Conservation (phyloP, 1,140 invertebrate species). For the Aphelinus atriplicis region DNA sequence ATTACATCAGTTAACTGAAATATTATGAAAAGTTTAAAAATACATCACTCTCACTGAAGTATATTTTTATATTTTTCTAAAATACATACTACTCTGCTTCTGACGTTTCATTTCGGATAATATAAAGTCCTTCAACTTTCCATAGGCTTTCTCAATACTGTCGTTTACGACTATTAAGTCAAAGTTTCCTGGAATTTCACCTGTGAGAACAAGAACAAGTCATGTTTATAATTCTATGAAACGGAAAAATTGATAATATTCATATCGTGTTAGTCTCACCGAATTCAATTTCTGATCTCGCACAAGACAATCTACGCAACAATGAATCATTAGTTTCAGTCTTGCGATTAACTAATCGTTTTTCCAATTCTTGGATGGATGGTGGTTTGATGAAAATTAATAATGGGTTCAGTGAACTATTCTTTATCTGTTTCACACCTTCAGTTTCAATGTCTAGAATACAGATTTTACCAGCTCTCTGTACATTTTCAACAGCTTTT, state of each 20-base stretch:
- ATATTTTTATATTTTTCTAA: neutral
- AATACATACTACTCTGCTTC: constrained; percentile 44
- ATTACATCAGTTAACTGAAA: constrained; percentile 24
- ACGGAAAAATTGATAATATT: neutral
- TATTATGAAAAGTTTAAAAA: neutral
- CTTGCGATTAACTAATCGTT: constrained; percentile 78
- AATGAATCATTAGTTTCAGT: constrained; percentile 93
- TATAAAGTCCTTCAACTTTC: constrained; percentile 79
- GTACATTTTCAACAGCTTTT: constrained; percentile 84
- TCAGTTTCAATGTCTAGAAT: constrained; percentile 96
- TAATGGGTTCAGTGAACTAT: constrained; percentile 82
- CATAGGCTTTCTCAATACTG: constrained; percentile 88
- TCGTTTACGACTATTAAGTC: constrained; percentile 93
- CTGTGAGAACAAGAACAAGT: constrained; percentile 56
- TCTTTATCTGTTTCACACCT: constrained; percentile 93
- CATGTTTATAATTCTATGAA: too few species aligned
- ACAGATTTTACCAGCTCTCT: constrained; percentile 84
- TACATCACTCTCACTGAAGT: neutral
- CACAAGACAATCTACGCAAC: constrained; percentile 76
- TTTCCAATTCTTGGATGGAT: constrained; percentile 80
- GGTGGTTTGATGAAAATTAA: constrained; percentile 96
- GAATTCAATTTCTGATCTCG: constrained; percentile 84
- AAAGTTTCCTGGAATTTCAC: constrained; percentile 83
- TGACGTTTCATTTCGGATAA: constrained; percentile 65
- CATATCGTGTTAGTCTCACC: constrained; percentile 65